A percentile compares a stretch with the other conserved stretches of the same genome.
Conservation (phyloP, 2,888 invertebrate species). For the Luperina nickerlii region DNA sequence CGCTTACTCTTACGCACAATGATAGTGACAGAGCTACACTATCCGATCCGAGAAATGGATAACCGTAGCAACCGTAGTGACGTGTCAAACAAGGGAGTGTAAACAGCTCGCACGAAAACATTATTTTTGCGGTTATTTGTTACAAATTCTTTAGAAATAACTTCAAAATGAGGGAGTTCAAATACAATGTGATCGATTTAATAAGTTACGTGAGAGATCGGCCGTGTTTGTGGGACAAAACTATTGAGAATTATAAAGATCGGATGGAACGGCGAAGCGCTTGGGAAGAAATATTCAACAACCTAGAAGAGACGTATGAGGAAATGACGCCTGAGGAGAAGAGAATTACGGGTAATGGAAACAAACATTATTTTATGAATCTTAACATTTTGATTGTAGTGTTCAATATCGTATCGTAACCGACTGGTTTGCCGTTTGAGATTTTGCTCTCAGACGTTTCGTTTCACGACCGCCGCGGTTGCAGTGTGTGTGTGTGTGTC, state of each 20-base stretch:
- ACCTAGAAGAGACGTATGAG: slow-evolving; percentile 80
- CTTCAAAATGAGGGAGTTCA: slow-evolving; percentile 80
- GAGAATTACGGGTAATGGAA: slow-evolving; percentile 78
- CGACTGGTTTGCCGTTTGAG: neutral
- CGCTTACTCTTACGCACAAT: slow-evolving; percentile 56
- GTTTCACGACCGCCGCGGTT: neutral
- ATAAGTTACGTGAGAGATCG: slow-evolving; percentile 77
- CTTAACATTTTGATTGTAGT: neutral
- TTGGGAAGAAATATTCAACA: slow-evolving; percentile 84
- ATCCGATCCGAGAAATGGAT: slow-evolving; percentile 79
- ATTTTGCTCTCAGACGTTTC: neutral
- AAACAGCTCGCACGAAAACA: slow-evolving; percentile 65
- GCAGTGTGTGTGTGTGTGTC: neutral
- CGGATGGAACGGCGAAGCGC: slow-evolving; percentile 80
- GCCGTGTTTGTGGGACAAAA: slow-evolving; percentile 85
- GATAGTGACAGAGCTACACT: slow-evolving; percentile 69
- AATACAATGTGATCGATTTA: slow-evolving; percentile 80
- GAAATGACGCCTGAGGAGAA: slow-evolving; percentile 79
- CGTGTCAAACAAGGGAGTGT: slow-evolving; percentile 76
- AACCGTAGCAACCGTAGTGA: slow-evolving; percentile 73
- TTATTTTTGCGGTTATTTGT: slow-evolving; percentile 58
- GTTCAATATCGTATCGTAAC: slow-evolving; percentile 12
- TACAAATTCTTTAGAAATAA: slow-evolving; percentile 23
- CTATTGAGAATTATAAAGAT: slow-evolving; percentile 84
- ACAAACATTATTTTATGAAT: slow-evolving; percentile 41